Evolutionary conservation across 2,113 vertebrate genomes (phyloP), one percentile per base, ranked within the genome.

Genomic region (Raphicerus campestris): DNA sequence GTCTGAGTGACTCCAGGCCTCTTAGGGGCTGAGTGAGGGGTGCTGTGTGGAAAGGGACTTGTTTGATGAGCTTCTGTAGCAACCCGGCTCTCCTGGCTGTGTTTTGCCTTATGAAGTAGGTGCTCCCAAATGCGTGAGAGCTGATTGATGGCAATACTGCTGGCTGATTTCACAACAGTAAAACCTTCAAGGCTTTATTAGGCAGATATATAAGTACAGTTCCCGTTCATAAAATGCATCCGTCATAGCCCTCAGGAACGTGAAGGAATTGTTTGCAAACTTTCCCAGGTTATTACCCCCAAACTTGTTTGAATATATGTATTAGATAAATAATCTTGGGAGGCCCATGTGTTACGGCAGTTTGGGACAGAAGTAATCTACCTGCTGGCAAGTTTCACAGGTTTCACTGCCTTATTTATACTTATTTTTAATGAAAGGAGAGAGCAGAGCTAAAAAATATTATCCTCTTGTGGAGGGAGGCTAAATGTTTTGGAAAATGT

Each of bases 1-100:
- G 1, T 28, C 3, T 4, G 1, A 3, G 7, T 20, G 26, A 30
- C n/a, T 66, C 78, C 22, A 1, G 2, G 35, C 24, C 17, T 4
- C 32, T 17, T 7, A 4, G 87, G 51, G 24, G 17, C 51, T 2
- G 7, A 16, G 10, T 9, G 3, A 49, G 47, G 32, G 47, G 15
- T n/a, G 45, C 24, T 1, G 0, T 0, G 14, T 39, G 51, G 24
- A 20, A 3, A 7, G 73, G 58, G 35, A 11, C 35, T 28, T 47
- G 56, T 16, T 30, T 42, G 1, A 28, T 2, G 10, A 26, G 56
- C 45, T 49, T 55, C 19, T 13, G 35, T 20, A 4, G 58, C 15
- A 8, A 17, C 53, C 49, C 2, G 30, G 26, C 60, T 75, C 17
- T 77, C 9, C 9, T 0, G 7, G 24, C 78, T 26, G 26, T 14